Percentiles rank a stretch among this genome's conserved stretches.
phyloP scores from a whole-genome alignment of 2,888 invertebrate species.

The Rosalia funebris region DNA sequence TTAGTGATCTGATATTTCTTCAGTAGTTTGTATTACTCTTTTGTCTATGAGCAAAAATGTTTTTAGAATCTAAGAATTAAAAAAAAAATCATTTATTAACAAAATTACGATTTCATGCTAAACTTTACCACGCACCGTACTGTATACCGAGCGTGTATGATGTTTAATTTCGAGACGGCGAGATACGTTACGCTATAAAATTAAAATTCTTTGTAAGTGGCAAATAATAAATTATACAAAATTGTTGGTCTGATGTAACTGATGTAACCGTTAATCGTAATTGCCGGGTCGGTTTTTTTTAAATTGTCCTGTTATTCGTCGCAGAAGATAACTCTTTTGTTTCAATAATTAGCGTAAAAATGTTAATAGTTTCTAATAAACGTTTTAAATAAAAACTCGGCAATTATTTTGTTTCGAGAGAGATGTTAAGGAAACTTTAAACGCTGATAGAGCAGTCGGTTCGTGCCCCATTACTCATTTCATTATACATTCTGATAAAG shows the following conservation, averaged over 20 bases:
- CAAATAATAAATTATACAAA: conserved; percentile 28
- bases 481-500: conserved; percentile 40
- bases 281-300: conserved; percentile 23
- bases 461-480: conserved; percentile 40
- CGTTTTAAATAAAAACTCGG: conserved; percentile 19
- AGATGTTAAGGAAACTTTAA: conserved; percentile 39
- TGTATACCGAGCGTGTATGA: too few species aligned
- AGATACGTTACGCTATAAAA: conserved; percentile 11
- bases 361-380: conserved; percentile 21
- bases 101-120: too few species aligned
- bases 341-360: conserved; percentile 12
- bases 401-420: conserved; percentile 35
- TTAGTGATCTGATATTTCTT: too few species aligned
- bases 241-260: conserved; percentile 25
- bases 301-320: conserved; percentile 13
- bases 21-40: too few species aligned
- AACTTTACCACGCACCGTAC: too few species aligned
- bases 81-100: too few species aligned
- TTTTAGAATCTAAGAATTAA: too few species aligned
- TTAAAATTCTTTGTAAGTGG: conserved; percentile 7
- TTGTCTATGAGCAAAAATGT: too few species aligned
- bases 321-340: conserved; percentile 16
- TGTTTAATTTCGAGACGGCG: not conserved
- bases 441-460: conserved; percentile 48
- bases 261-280: conserved; percentile 28